Evolutionary conservation across 1,140 invertebrate genomes (phyloP).

Genomic region (Danaus plexippus): DNA sequence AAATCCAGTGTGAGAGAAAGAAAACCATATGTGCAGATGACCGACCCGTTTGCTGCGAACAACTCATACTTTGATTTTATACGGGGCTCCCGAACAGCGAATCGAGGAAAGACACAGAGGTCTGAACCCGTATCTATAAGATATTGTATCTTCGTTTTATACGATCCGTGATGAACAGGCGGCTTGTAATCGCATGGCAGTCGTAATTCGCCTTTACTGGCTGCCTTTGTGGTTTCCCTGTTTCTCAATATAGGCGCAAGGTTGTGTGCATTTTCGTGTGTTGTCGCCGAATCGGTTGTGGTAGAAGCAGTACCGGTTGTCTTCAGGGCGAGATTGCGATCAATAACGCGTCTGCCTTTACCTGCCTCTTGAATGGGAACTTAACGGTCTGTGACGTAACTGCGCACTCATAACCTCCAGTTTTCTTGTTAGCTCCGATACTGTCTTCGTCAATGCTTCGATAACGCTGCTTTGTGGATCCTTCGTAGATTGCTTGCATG

Average conservation of each 20-base stretch:
- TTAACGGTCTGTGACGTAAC: neutral
- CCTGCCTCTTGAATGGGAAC: neutral
- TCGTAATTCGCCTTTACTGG: conserved; percentile 29
- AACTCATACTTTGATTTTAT: conserved; percentile 17
- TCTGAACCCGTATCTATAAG: conserved; percentile 36
- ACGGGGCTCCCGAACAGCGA: conserved; percentile 16
- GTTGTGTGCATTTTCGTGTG: conserved; percentile 22
- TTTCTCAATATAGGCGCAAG: conserved; percentile 13
- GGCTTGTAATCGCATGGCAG: conserved; percentile 23
- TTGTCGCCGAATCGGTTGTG: conserved; percentile 22
- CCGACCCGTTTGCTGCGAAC: conserved; percentile 30
- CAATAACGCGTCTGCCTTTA: conserved; percentile 3
- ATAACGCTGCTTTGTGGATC: conserved; percentile 1
- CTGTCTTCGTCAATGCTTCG: conserved; percentile 1
- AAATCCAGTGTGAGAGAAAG: conserved; percentile 33
- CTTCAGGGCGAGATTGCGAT: conserved; percentile 9
- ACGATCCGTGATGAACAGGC: conserved; percentile 25
- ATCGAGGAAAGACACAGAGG: conserved; percentile 33
- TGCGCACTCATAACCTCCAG: conserved; percentile 4
- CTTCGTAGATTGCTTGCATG: too few species aligned
- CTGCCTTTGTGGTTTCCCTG: conserved; percentile 24
- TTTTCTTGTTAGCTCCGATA: conserved; percentile 9
- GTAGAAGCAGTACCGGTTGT: conserved; percentile 27
- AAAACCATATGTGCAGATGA: conserved; percentile 46
- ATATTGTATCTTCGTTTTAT: conserved; percentile 19